Evolutionary conservation across 2,888 invertebrate genomes (phyloP).

Genomic region (Alitta virens): DNA sequence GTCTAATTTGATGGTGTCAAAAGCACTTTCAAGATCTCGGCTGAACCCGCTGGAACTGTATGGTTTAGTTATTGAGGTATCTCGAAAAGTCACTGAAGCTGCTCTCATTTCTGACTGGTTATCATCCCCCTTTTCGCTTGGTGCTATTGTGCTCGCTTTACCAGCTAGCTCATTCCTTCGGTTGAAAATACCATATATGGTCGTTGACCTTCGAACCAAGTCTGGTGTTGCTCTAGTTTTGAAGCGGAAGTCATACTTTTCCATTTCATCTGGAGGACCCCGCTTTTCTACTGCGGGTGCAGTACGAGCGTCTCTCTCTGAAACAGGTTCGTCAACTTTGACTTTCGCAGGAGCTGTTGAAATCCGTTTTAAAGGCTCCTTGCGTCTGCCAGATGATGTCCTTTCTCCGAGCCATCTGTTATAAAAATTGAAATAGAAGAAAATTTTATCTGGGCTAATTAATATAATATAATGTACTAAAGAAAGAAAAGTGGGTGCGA

Average conservation of each 20-base stretch:
- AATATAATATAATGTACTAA: no score
- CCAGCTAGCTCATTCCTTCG: background rate
- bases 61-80: background rate
- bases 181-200: conserved; percentile 5
- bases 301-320: background rate
- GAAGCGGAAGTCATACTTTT: background rate
- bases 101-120: background rate
- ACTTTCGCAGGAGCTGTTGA: background rate
- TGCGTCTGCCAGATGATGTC: conserved; percentile 1
- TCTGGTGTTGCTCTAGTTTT: conserved; percentile 4
- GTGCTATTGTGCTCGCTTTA: background rate
- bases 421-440: background rate
- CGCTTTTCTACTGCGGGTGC: background rate
- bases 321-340: background rate
- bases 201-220: conserved; percentile 8
- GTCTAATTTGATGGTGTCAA: no score
- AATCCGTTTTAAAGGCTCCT: background rate
- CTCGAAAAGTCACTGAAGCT: background rate
- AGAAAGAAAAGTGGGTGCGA: no score
- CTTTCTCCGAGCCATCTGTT: conserved; percentile 15
- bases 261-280: conserved; percentile 1
- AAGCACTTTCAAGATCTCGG: no score
- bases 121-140: background rate
- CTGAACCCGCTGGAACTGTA: no score
- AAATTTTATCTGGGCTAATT: no score